phyloP scores from a whole-genome alignment of 35 echinoderm and acorn worm species.

The Lytechinus variegatus region DNA sequence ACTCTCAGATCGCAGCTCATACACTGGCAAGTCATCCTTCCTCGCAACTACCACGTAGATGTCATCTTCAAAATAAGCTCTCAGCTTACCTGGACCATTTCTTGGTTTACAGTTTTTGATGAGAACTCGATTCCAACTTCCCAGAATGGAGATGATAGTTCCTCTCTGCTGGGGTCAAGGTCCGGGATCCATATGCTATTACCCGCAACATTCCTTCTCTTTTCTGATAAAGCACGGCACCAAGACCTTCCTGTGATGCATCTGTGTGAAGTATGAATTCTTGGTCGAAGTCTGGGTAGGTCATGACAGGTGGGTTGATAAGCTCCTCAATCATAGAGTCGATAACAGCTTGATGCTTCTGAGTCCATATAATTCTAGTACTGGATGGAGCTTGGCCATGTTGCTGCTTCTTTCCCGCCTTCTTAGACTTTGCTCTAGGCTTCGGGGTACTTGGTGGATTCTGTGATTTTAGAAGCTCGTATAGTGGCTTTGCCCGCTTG shows the following conservation, averaged over 20 bases:
- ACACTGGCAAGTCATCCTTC: too few relatives aligned
- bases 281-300: constrained; percentile 46
- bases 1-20: too few relatives aligned
- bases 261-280: constrained; percentile 62
- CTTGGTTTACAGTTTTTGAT: too few relatives aligned
- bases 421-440: background rate
- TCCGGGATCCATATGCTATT: constrained; percentile 62
- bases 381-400: background rate
- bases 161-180: constrained; percentile 60
- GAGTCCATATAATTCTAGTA: constrained; percentile 44
- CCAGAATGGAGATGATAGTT: constrained; percentile 23
- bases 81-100: too few relatives aligned
- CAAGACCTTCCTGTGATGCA: constrained; percentile 55
- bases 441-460: background rate
- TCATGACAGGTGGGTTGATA: constrained; percentile 52
- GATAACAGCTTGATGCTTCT: background rate
- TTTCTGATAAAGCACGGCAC: constrained; percentile 63
- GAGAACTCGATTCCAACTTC: background rate
- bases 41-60: too few relatives aligned
- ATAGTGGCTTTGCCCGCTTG: constrained; percentile 21
- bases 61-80: too few relatives aligned
- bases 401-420: constrained; percentile 23
- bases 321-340: constrained; percentile 31
- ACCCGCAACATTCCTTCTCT: constrained; percentile 39
- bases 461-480: background rate